phyloP scores from a whole-genome alignment of 2,888 invertebrate species.

The Scaptodrosophila latifasciaeformis region DNA sequence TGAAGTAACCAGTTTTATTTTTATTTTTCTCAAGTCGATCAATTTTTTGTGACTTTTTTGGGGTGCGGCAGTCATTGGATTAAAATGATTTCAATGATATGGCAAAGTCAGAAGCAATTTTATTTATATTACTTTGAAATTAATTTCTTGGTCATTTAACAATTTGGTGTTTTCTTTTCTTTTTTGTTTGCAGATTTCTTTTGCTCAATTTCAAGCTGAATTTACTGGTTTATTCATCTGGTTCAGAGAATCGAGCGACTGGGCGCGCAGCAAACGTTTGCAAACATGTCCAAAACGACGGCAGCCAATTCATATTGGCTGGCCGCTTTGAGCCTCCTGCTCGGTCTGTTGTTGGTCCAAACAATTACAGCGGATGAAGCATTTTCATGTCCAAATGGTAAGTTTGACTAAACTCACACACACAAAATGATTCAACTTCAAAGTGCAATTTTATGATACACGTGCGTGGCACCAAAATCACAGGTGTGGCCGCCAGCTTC shows the following conservation, averaged over 20 bases:
- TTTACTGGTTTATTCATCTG: conserved; percentile 23
- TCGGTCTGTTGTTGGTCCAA: conserved; percentile 37
- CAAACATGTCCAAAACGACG: conserved; percentile 72
- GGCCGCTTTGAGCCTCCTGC: conserved; percentile 71
- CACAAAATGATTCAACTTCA: conserved; percentile 32
- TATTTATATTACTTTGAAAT: neutral
- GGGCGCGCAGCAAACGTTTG: neutral
- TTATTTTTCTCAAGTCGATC: neutral
- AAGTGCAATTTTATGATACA: conserved; percentile 40
- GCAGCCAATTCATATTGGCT: conserved; percentile 75
- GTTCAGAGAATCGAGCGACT: conserved; percentile 44
- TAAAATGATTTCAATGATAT: too few relatives aligned
- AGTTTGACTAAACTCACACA: conserved; percentile 41
- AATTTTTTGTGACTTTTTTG: conserved; percentile 6
- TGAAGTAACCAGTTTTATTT: conserved; percentile 39
- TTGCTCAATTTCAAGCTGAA: conserved; percentile 42
- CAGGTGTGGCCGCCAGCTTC: conserved; percentile 45
- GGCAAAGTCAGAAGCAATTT: neutral
- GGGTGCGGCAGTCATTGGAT: neutral
- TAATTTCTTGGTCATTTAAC: conserved; percentile 27
- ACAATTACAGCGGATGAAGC: conserved; percentile 68
- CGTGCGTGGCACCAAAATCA: conserved; percentile 43
- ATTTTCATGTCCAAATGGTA: conserved; percentile 75
- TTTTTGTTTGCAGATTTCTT: conserved; percentile 11
- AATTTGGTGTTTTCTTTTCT: conserved; percentile 2